phyloP scores from a whole-genome alignment of 2,797 vertebrate species.

The Muraenolepis orangiensis region DNA sequence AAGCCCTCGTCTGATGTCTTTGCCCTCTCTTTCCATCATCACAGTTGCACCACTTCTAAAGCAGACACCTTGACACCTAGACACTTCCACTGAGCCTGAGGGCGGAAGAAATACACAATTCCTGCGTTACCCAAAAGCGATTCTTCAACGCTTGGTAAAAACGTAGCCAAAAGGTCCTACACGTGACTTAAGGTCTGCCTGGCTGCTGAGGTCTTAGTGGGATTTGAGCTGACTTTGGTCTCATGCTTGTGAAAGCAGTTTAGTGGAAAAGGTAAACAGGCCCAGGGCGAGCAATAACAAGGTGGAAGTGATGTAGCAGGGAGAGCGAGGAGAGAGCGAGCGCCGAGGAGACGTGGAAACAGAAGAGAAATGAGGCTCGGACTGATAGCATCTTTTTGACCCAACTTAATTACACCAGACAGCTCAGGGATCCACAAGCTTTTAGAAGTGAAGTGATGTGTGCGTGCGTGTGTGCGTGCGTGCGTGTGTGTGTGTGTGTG shows the following conservation, averaged over 20 bases:
- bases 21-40: slow-evolving; percentile 21
- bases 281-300: slow-evolving; percentile 75
- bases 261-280: slow-evolving; percentile 66
- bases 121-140: slow-evolving; percentile 14
- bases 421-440: slow-evolving; percentile 51
- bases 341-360: slow-evolving; percentile 16
- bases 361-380: slow-evolving; percentile 62
- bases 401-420: slow-evolving; percentile 68
- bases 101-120: slow-evolving; percentile 18
- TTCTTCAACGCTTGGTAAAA: slow-evolving; percentile 50
- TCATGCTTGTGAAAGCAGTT: slow-evolving; percentile 72
- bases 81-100: slow-evolving; percentile 38
- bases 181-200: slow-evolving; percentile 32
- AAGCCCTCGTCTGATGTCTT: slow-evolving; percentile 48
- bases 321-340: slow-evolving; percentile 36
- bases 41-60: slow-evolving; percentile 37
- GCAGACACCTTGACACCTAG: slow-evolving; percentile 66
- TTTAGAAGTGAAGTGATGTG: slow-evolving; percentile 17
- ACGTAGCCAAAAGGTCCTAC: slow-evolving; percentile 42
- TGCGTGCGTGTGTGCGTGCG: slow-evolving; percentile 22
- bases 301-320: slow-evolving; percentile 72
- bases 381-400: slow-evolving; percentile 75
- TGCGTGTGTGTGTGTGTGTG: slow-evolving; percentile 8
- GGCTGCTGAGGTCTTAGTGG: slow-evolving; percentile 52
- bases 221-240: slow-evolving; percentile 64